These are phyloP conservation scores for Ooceraea biroi DNA, from an alignment of 1,140 invertebrate genomes.

Conservation along the genomic window DNA sequence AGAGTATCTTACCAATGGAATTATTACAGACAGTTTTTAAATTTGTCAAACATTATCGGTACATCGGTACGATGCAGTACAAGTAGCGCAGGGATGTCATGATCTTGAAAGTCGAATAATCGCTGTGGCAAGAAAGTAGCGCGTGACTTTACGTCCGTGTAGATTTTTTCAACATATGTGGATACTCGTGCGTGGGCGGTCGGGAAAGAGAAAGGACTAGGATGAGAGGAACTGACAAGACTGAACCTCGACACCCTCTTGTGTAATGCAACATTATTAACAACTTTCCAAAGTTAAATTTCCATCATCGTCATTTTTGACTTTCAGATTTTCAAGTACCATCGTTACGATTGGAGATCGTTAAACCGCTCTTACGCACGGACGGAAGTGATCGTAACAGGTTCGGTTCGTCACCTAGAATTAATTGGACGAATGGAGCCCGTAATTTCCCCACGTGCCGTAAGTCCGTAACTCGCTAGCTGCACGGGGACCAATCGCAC, in stretches of 20 bases:
- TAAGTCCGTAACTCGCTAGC: conserved; percentile 31
- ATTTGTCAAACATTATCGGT: too few relatives aligned
- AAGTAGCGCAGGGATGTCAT: conserved; percentile 10
- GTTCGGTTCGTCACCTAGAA: conserved; percentile 63
- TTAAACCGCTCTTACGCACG: too few relatives aligned
- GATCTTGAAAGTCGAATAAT: conserved; percentile 48
- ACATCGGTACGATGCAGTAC: not conserved
- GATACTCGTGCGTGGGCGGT: conserved; percentile 66
- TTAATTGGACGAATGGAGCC: conserved; percentile 67
- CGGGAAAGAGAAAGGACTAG: conserved; percentile 50
- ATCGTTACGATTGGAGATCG: not conserved
- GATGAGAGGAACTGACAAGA: conserved; percentile 43
- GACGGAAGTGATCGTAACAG: conserved; percentile 30
- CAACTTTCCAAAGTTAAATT: conserved; percentile 7
- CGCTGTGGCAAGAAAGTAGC: conserved; percentile 52
- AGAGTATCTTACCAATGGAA: too few relatives aligned
- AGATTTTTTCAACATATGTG: conserved; percentile 38
- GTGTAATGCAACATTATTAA: conserved; percentile 59
- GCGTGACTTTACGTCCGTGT: conserved; percentile 44
- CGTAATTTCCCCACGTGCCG: conserved; percentile 60
- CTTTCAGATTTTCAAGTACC: not conserved
- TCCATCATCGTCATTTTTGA: not conserved
- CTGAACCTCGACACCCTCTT: not conserved
- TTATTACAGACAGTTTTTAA: too few relatives aligned
- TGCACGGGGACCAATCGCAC: conserved; percentile 49